Percentiles rank a stretch among this genome's conserved stretches.
Conservation (phyloP, 1,140 invertebrate genomes). For the Holcopasites calliopsidis region DNA sequence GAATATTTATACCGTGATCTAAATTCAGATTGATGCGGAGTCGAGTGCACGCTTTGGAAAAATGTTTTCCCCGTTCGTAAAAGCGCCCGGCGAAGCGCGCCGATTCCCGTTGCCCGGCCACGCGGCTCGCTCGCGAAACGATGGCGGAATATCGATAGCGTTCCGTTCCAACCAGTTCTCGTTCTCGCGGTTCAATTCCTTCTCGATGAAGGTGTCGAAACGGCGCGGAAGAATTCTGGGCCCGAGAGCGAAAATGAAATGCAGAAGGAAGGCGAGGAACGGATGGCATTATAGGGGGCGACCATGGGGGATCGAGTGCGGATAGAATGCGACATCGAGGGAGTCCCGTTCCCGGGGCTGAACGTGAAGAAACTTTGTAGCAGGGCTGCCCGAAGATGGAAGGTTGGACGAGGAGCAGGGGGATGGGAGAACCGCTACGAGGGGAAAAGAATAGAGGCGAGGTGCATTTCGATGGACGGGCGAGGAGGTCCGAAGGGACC, state of each 20-base stretch:
- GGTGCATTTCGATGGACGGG: slow-evolving; percentile 53
- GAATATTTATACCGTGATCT: slow-evolving; percentile 43
- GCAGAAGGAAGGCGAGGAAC: not conserved
- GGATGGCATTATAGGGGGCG: slow-evolving; percentile 18
- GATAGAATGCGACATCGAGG: not conserved
- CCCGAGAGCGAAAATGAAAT: no score
- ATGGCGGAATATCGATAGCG: slow-evolving; percentile 18
- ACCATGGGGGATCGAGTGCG: slow-evolving; percentile 24
- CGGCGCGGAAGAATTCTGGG: not conserved
- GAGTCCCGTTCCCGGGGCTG: slow-evolving; percentile 17
- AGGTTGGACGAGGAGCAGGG: not conserved
- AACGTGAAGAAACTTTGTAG: slow-evolving; percentile 53
- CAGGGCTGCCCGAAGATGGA: slow-evolving; percentile 25
- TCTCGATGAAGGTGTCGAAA: slow-evolving; percentile 15
- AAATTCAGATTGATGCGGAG: slow-evolving; percentile 35
- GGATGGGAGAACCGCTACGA: not conserved
- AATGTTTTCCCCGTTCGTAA: not conserved
- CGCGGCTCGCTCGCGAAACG: not conserved
- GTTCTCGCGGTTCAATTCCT: slow-evolving; percentile 1
- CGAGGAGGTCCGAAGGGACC: slow-evolving; percentile 7
- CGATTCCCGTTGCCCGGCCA: not conserved
- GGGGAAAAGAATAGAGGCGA: slow-evolving; percentile 52
- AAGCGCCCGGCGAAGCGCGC: not conserved
- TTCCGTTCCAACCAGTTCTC: not conserved
- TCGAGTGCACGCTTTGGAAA: not conserved